Evolutionary conservation across 2,888 invertebrate species (phyloP).

Genomic region (Euproctis similis): DNA sequence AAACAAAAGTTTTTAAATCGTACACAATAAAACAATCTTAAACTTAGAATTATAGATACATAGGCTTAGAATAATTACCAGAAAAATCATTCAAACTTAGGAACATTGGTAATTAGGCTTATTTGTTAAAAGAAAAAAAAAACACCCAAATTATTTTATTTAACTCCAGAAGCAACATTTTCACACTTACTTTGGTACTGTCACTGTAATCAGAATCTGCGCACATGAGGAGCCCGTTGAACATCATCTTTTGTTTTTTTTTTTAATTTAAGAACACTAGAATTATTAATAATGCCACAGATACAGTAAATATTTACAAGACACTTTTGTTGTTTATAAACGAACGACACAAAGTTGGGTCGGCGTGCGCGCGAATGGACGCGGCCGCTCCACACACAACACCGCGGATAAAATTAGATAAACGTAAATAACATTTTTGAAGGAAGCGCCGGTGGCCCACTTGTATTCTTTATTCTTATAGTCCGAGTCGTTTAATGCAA

Average conservation of each 20-base stretch:
- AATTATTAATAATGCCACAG: too few species aligned
- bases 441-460: constrained; percentile 28
- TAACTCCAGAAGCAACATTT: too few species aligned
- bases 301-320: too few species aligned
- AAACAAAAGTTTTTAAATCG: too few species aligned
- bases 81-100: too few species aligned
- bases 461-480: constrained; percentile 26
- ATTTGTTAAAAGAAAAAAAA: too few species aligned
- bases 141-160: too few species aligned
- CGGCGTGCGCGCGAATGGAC: constrained; percentile 14
- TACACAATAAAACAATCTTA: too few species aligned
- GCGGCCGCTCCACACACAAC: constrained; percentile 19
- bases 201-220: constrained; percentile 64
- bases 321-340: constrained; percentile 20
- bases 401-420: constrained; percentile 24
- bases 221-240: constrained; percentile 56
- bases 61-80: too few species aligned
- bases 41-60: too few species aligned
- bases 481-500: constrained; percentile 6
- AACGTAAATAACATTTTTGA: constrained; percentile 29
- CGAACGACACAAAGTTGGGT: constrained; percentile 10
- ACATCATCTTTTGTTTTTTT: constrained; percentile 62
- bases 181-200: constrained; percentile 51
- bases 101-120: too few species aligned
- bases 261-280: too few species aligned